Evolutionary conservation across 2,113 vertebrate genomes (phyloP).

Genomic region (Spea bombifrons): DNA sequence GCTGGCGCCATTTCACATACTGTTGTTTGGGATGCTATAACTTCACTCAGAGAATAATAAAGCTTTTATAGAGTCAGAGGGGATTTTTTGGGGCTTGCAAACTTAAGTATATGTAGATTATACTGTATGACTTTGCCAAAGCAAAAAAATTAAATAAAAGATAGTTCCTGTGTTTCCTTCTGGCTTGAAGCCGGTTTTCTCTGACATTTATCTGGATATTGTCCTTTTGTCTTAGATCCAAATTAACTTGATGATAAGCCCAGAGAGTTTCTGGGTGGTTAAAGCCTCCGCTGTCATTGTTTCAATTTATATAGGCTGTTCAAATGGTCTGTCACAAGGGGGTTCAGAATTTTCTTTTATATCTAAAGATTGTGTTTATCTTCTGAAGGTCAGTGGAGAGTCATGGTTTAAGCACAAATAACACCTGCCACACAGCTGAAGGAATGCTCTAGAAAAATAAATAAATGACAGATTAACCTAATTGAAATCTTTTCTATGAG

Average conservation of each 20-base stretch:
- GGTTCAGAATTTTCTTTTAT: not conserved
- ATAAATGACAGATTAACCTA: too few species aligned
- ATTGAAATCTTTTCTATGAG: too few species aligned
- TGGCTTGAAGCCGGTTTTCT: conserved; percentile 19
- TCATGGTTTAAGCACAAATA: conserved; percentile 1
- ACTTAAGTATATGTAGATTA: conserved; percentile 26
- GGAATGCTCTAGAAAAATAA: not conserved
- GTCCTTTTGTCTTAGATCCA: conserved; percentile 30
- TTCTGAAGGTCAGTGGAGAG: conserved; percentile 13
- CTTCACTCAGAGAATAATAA: conserved; percentile 34
- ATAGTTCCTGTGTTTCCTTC: conserved; percentile 30
- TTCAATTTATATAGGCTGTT: conserved; percentile 23
- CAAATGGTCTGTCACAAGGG: conserved; percentile 1
- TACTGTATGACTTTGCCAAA: conserved; percentile 40
- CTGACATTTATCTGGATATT: conserved; percentile 44
- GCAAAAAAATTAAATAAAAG: conserved; percentile 14
- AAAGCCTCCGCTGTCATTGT: not conserved
- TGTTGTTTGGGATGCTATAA: conserved; percentile 33
- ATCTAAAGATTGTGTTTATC: conserved; percentile 14
- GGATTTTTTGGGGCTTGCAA: conserved; percentile 10
- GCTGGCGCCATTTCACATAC: conserved; percentile 37
- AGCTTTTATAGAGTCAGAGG: conserved; percentile 15
- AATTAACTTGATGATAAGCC: conserved; percentile 16
- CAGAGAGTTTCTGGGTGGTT: conserved; percentile 42
- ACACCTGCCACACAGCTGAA: conserved; percentile 9